Evolutionary conservation across 2,113 vertebrate species (phyloP).

Genomic region (Talpa occidentalis): DNA sequence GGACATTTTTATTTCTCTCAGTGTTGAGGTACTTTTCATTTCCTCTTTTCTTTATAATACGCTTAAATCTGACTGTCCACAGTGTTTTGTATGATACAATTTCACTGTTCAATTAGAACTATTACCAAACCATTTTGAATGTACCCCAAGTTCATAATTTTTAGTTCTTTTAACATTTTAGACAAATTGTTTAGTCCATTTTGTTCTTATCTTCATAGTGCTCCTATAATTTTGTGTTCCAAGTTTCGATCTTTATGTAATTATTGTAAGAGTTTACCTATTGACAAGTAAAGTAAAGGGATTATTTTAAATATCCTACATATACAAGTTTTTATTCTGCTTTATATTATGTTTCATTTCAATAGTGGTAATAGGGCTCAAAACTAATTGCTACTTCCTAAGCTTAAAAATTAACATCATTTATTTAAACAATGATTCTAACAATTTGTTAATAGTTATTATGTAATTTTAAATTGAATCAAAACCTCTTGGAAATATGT

Average conservation of each 20-base stretch:
- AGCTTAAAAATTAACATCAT: neutral
- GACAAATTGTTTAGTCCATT: neutral
- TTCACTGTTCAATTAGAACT: neutral
- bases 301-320: neutral
- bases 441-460: neutral
- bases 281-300: neutral
- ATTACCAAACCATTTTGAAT: neutral
- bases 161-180: neutral
- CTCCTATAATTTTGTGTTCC: neutral
- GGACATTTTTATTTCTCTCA: neutral
- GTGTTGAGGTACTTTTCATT: neutral
- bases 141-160: neutral
- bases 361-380: neutral
- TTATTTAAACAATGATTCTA: neutral
- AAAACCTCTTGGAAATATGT: neutral
- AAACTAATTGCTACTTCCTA: neutral
- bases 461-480: neutral
- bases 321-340: neutral
- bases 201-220: neutral
- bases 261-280: neutral
- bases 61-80: neutral
- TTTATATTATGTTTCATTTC: neutral
- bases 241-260: neutral
- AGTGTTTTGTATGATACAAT: neutral
- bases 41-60: neutral